Evolutionary conservation across 2,888 invertebrate genomes (phyloP).

Genomic region (Eremobia ochroleuca): DNA sequence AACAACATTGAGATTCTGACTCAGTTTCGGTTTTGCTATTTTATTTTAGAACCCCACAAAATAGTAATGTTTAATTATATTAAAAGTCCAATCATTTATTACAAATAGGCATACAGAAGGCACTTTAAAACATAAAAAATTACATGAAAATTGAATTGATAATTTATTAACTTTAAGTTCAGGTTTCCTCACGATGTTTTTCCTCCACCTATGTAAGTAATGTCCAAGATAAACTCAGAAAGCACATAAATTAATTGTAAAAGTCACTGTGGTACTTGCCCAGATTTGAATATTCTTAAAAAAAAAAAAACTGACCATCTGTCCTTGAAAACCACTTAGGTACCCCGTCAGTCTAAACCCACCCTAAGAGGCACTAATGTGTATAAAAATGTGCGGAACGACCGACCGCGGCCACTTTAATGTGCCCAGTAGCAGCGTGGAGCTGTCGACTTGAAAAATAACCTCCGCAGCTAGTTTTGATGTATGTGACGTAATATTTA

Average conservation of each 20-base stretch:
- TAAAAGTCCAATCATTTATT: neutral
- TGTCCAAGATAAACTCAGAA: neutral
- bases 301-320: neutral
- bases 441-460: slow-evolving; percentile 55
- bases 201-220: neutral
- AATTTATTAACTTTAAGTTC: neutral
- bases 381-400: slow-evolving; percentile 56
- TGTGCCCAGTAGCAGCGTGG: slow-evolving; percentile 21
- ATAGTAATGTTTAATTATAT: too few species aligned
- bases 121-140: neutral
- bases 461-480: slow-evolving; percentile 42
- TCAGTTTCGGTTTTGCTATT: too few species aligned
- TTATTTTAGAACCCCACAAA: too few species aligned
- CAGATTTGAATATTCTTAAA: too few species aligned
- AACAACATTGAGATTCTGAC: too few species aligned
- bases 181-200: neutral
- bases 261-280: too few species aligned
- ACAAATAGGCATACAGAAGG: neutral
- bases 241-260: neutral
- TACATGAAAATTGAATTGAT: neutral
- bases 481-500: slow-evolving; percentile 39
- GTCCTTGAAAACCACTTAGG: neutral
- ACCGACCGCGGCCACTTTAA: slow-evolving; percentile 44
- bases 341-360: slow-evolving; percentile 6
- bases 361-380: slow-evolving; percentile 49